These are phyloP conservation scores for Brassicogethes aeneus DNA, from an alignment of 2,888 invertebrate species.

Conservation along the genomic window DNA sequence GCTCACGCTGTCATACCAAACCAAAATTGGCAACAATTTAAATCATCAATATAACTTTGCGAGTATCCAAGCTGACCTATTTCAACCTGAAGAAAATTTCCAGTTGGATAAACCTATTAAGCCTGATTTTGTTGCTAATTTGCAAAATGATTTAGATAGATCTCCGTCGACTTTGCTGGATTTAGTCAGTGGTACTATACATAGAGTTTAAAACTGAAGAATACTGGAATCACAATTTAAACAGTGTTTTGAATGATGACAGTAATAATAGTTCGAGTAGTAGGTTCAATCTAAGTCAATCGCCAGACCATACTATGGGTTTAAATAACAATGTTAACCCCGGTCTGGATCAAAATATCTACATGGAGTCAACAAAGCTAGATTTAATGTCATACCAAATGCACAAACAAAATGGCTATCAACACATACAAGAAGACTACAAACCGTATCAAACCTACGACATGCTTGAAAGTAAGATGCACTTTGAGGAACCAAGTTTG, in stretches of 20 bases:
- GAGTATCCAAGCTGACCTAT: conserved; percentile 54
- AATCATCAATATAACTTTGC: conserved; percentile 50
- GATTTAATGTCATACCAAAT: conserved; percentile 17
- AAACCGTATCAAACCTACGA: conserved; percentile 15
- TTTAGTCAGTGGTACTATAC: conserved; percentile 58
- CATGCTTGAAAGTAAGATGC: conserved; percentile 13
- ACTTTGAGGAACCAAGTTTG: conserved; percentile 15
- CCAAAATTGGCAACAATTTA: conserved; percentile 24
- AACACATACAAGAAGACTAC: conserved; percentile 13
- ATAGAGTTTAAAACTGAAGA: conserved; percentile 49
- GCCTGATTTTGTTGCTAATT: conserved; percentile 49
- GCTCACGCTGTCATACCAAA: conserved; percentile 33
- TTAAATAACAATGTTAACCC: conserved; percentile 28
- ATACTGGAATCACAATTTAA: conserved; percentile 48
- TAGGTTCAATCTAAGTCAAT: conserved; percentile 36
- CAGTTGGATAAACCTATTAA: conserved; percentile 65
- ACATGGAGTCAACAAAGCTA: conserved; percentile 16
- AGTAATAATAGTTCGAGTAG: conserved; percentile 33
- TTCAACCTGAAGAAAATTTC: conserved; percentile 71
- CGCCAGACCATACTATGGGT: conserved; percentile 45
- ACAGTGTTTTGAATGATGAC: conserved; percentile 40
- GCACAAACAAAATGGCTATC: conserved; percentile 5
- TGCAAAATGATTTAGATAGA: conserved; percentile 41
- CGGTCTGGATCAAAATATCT: conserved; percentile 17
- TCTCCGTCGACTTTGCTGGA: conserved; percentile 64